phyloP scores from a whole-genome alignment of 1,140 invertebrate species.

The Elysia chlorotica region DNA sequence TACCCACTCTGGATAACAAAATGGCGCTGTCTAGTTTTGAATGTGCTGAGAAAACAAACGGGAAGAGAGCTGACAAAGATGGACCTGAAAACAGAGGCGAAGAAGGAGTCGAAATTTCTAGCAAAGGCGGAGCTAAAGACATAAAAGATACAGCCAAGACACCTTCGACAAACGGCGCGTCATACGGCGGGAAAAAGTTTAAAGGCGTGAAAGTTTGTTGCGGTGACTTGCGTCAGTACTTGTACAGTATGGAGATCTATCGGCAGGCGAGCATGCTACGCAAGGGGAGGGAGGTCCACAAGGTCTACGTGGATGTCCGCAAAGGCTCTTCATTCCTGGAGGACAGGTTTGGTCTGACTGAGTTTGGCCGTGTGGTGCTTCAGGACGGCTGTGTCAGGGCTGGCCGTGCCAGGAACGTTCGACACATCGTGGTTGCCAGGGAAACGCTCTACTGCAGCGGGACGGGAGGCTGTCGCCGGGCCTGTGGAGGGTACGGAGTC shows the following conservation, averaged over 20 bases:
- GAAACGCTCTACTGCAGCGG: slow-evolving; percentile 55
- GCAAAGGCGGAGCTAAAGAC: too few species aligned
- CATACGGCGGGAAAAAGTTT: too few species aligned
- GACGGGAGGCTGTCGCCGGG: slow-evolving; percentile 48
- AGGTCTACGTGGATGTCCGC: slow-evolving; percentile 53
- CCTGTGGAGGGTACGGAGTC: slow-evolving; percentile 50
- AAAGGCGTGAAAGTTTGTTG: slow-evolving; percentile 51
- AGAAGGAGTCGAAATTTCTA: too few species aligned
- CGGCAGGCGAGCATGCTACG: slow-evolving; percentile 52
- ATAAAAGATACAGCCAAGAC: too few species aligned
- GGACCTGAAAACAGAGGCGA: too few species aligned
- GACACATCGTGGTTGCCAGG: slow-evolving; percentile 53
- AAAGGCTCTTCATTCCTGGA: slow-evolving; percentile 54
- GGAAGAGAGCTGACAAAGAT: too few species aligned
- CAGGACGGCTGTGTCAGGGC: slow-evolving; percentile 50
- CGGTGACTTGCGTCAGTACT: slow-evolving; percentile 45
- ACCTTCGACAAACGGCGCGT: too few species aligned
- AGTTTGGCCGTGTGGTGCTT: slow-evolving; percentile 54
- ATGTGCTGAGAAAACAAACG: too few species aligned
- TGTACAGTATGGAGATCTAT: slow-evolving; percentile 47
- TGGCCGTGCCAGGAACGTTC: slow-evolving; percentile 50
- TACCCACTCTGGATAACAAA: too few species aligned
- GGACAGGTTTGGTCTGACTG: slow-evolving; percentile 51
- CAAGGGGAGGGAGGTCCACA: slow-evolving; percentile 54
- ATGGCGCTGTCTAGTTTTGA: too few species aligned